A percentile compares a stretch with the other conserved stretches of the same genome.
Evolutionary conservation across 2,797 vertebrate genomes (phyloP).

Genomic region (Sorex maritimensis): DNA sequence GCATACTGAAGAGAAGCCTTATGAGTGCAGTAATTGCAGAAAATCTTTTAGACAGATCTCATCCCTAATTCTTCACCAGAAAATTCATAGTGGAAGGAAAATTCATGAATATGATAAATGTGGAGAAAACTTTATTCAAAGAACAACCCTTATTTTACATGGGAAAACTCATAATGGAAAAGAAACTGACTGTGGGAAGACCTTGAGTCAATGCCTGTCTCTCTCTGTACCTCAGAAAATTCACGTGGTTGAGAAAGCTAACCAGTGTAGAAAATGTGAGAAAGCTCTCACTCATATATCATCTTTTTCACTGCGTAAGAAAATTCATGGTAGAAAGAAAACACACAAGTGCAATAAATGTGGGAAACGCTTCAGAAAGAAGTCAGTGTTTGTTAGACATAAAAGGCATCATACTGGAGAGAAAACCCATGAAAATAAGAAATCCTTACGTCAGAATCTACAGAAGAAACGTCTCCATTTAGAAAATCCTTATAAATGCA

Average conservation of each 20-base stretch:
- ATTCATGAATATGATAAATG: conserved; percentile 57
- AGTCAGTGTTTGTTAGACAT: conserved; percentile 42
- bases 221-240: neutral
- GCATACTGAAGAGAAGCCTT: conserved; percentile 80
- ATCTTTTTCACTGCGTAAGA: conserved; percentile 70
- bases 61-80: conserved; percentile 81
- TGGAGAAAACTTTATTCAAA: conserved; percentile 63
- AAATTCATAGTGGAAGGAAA: conserved; percentile 38
- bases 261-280: conserved; percentile 57
- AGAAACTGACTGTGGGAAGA: neutral
- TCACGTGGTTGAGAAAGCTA: neutral
- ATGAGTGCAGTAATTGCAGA: conserved; percentile 75
- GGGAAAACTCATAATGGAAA: conserved; percentile 32
- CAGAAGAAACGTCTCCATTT: neutral
- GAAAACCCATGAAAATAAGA: neutral
- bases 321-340: conserved; percentile 63
- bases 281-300: conserved; percentile 60
- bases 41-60: conserved; percentile 78
- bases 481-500: conserved; percentile 77
- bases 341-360: neutral
- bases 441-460: neutral
- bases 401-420: conserved; percentile 32
- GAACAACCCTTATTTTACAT: conserved; percentile 45
- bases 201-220: neutral
- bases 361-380: conserved; percentile 63